Percentiles rank a stretch among this genome's conserved stretches.
phyloP scores from a whole-genome alignment of 2,888 invertebrate genomes.

The Chalcis sispes region DNA sequence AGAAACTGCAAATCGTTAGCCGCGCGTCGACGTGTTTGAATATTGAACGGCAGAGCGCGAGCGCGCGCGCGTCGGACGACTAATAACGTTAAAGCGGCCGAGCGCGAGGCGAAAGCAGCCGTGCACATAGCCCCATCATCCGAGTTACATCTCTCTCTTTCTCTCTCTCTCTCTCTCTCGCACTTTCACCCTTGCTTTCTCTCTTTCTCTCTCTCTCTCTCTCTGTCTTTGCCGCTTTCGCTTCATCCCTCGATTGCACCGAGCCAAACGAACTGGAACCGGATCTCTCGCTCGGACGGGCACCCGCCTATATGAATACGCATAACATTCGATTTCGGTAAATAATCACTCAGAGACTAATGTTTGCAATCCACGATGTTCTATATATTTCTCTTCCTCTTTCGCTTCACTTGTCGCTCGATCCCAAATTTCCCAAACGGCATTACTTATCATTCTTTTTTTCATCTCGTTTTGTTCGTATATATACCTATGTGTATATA shows the following conservation, averaged over 20 bases:
- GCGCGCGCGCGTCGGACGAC: slow-evolving; percentile 17
- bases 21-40: slow-evolving; percentile 31
- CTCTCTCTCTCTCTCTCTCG: too few species aligned
- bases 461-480: too few species aligned
- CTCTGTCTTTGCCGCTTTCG: too few species aligned
- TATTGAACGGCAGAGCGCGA: slow-evolving; percentile 40
- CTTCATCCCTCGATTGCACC: too few species aligned
- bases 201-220: too few species aligned
- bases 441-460: too few species aligned
- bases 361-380: slow-evolving; percentile 26
- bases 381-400: not conserved
- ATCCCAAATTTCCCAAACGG: not conserved
- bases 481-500: too few species aligned
- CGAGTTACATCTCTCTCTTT: too few species aligned
- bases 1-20: slow-evolving; percentile 33
- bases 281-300: not conserved
- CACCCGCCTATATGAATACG: slow-evolving; percentile 40
- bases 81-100: slow-evolving; percentile 43
- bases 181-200: too few species aligned
- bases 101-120: slow-evolving; percentile 15
- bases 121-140: too few species aligned
- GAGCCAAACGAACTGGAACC: slow-evolving; percentile 32
- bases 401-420: not conserved
- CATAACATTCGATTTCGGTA: slow-evolving; percentile 46
- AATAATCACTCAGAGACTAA: slow-evolving; percentile 34